These are phyloP conservation scores for Cichladusa arquata DNA, from an alignment of 2,113 vertebrate genomes.

Conservation along the genomic window DNA sequence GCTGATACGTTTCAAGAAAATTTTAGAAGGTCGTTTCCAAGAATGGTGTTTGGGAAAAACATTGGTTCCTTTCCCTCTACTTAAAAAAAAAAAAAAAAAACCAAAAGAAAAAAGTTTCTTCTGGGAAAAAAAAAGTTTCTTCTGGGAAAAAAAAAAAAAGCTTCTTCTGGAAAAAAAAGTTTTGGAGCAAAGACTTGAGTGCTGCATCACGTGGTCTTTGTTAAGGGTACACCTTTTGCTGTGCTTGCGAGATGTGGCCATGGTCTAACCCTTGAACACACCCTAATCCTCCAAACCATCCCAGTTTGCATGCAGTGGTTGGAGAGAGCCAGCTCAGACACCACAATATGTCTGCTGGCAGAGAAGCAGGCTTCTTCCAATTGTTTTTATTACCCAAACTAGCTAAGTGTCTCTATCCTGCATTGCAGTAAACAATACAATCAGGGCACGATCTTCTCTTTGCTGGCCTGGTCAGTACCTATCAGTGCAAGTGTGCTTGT, in stretches of 20 bases:
- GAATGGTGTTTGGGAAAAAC: not conserved
- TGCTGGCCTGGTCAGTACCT: not conserved
- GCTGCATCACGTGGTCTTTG: not conserved
- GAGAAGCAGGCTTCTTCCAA: not conserved
- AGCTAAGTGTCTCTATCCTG: not conserved
- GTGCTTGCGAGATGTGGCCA: not conserved
- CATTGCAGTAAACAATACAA: not conserved
- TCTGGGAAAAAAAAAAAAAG: no score
- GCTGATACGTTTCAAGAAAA: conserved; percentile 37
- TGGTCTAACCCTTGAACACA: not conserved
- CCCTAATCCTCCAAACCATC: not conserved
- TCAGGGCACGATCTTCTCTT: not conserved
- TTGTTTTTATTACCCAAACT: not conserved
- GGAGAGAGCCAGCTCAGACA: not conserved
- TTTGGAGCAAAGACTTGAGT: not conserved
- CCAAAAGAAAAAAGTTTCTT: no score
- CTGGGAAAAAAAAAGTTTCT: no score
- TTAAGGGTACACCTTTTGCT: not conserved
- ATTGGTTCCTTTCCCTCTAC: not conserved
- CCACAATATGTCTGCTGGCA: not conserved
- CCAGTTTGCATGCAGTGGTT: accelerated
- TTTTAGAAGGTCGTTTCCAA: not conserved
- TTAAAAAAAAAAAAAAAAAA: not conserved
- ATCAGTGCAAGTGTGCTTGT: not conserved
- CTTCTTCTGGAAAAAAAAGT: not conserved